These are phyloP conservation scores for Rhombomys opimus DNA, from an alignment of 2,113 vertebrate genomes.

Conservation along the genomic window DNA sequence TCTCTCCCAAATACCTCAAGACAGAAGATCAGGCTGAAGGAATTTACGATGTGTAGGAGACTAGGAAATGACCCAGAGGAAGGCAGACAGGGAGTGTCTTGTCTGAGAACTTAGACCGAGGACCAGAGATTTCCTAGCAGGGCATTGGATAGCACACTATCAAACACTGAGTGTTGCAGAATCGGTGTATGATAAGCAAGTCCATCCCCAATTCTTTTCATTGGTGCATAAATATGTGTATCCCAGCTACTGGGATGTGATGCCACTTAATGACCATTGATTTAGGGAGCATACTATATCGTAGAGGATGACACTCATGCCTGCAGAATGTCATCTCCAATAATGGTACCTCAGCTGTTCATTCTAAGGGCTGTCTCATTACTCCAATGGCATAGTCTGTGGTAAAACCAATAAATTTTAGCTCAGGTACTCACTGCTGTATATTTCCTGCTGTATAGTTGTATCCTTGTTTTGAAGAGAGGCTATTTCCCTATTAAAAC, in stretches of 20 bases:
- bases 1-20: neutral
- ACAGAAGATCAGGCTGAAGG: neutral
- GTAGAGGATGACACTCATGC: neutral
- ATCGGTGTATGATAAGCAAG: neutral
- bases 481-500: neutral
- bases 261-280: neutral
- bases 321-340: neutral
- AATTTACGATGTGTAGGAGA: neutral
- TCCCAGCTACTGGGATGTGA: neutral
- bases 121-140: neutral
- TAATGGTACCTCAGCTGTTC: neutral
- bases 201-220: neutral
- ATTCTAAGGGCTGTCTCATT: neutral
- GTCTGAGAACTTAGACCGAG: neutral
- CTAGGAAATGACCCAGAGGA: neutral
- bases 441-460: neutral
- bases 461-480: neutral
- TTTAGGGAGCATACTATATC: neutral
- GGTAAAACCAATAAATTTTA: neutral
- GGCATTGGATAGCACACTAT: rapidly evolving
- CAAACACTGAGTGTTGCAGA: neutral
- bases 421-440: neutral
- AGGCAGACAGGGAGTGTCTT: neutral
- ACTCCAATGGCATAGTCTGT: neutral
- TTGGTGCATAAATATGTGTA: neutral